Evolutionary conservation across 2,888 invertebrate genomes (phyloP).

Genomic region (Plebejus argus): DNA sequence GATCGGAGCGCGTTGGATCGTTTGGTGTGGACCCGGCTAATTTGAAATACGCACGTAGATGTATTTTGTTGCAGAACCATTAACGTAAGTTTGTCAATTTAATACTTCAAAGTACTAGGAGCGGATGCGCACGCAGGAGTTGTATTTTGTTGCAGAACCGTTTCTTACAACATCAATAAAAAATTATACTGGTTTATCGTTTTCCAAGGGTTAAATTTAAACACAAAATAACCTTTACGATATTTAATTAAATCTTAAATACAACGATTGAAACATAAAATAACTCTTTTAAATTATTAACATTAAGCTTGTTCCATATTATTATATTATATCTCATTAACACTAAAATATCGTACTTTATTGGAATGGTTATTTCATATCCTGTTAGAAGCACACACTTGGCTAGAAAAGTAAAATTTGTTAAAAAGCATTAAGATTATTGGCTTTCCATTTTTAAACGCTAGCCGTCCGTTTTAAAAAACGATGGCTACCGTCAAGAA

Average conservation of each 20-base stretch:
- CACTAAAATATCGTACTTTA: constrained; percentile 64
- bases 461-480: not conserved
- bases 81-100: not conserved
- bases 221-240: constrained; percentile 41
- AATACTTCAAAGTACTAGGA: no score
- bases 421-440: not conserved
- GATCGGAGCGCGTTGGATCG: no score
- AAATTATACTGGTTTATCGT: not conserved
- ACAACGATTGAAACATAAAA: constrained; percentile 79
- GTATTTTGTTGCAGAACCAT: not conserved
- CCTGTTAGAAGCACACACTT: constrained; percentile 9
- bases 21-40: no score
- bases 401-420: not conserved
- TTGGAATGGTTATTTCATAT: constrained; percentile 63
- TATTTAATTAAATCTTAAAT: constrained; percentile 70
- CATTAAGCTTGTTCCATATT: constrained; percentile 74
- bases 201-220: constrained; percentile 37
- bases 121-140: not conserved
- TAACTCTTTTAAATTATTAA: constrained; percentile 75
- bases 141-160: no score
- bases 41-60: not conserved
- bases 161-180: not conserved
- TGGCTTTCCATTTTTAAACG: not conserved
- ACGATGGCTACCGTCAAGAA: not conserved
- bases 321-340: constrained; percentile 73